A percentile compares a stretch with the other conserved stretches of the same genome.
phyloP scores from a whole-genome alignment of 2,113 vertebrate species.

The pig (Sus scrofa) region DNA sequence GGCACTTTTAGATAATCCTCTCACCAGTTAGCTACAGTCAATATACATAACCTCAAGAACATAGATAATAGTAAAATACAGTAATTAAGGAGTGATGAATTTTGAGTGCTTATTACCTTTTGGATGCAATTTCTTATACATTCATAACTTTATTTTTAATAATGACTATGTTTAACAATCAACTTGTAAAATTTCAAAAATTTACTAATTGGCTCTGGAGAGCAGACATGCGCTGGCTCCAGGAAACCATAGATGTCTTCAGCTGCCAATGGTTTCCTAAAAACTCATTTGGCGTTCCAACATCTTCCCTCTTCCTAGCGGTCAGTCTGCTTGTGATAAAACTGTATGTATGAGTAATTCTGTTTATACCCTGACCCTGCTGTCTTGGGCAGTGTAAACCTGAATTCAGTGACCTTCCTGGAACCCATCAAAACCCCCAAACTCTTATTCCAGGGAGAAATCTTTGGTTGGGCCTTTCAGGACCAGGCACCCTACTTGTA shows the following conservation, averaged over 20 bases:
- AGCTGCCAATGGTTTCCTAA: background rate
- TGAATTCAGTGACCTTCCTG: background rate
- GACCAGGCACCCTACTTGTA: background rate
- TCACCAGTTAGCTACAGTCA: too few species aligned
- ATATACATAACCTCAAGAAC: background rate
- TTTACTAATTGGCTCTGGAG: background rate
- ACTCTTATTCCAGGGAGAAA: background rate
- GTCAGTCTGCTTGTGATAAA: background rate
- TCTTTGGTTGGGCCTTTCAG: background rate
- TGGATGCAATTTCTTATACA: background rate
- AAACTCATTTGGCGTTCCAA: background rate
- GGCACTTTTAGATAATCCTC: background rate
- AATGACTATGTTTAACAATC: background rate
- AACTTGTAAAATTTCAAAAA: background rate
- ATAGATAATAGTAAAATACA: background rate
- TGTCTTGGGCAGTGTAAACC: background rate
- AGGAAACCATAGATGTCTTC: fast-evolving
- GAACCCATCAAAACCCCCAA: background rate
- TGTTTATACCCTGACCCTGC: background rate
- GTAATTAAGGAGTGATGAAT: background rate
- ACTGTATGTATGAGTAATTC: background rate
- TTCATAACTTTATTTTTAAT: background rate
- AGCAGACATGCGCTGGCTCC: background rate
- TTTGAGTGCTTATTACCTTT: background rate
- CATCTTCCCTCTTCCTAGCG: background rate